phyloP scores from a whole-genome alignment of 2,888 invertebrate species.

The Cerastis rubricosa region DNA sequence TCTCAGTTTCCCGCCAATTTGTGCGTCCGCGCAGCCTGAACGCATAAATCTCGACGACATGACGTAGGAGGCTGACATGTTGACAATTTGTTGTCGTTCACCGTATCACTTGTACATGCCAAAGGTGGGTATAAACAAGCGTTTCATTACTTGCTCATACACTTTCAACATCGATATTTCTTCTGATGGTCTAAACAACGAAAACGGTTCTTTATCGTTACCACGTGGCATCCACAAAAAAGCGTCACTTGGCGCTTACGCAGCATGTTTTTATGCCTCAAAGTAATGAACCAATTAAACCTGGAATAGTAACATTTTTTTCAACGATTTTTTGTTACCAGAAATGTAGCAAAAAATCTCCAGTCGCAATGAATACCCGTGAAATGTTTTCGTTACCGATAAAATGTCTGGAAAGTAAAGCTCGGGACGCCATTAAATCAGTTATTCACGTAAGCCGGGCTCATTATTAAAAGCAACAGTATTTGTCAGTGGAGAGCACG shows the following conservation, averaged over 20 bases:
- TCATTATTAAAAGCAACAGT: constrained; percentile 79
- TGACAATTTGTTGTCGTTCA: constrained; percentile 85
- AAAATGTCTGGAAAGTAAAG: constrained; percentile 63
- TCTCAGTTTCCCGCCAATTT: constrained; percentile 86
- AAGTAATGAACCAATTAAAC: constrained; percentile 62
- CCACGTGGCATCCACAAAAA: constrained; percentile 45
- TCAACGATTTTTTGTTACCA: constrained; percentile 50
- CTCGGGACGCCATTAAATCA: constrained; percentile 69
- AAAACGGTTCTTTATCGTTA: constrained; percentile 33
- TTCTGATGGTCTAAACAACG: constrained; percentile 24
- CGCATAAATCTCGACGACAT: constrained; percentile 87
- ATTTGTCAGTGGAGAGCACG: constrained; percentile 80
- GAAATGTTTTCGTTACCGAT: constrained; percentile 56
- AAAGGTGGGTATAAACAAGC: constrained; percentile 63
- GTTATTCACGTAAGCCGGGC: constrained; percentile 73
- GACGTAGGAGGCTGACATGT: constrained; percentile 88
- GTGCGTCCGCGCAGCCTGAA: constrained; percentile 83
- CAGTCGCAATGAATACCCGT: constrained; percentile 43
- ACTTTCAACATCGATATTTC: constrained; percentile 49
- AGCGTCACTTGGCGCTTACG: constrained; percentile 52
- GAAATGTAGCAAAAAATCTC: constrained; percentile 31
- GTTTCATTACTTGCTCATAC: constrained; percentile 59
- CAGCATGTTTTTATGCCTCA: constrained; percentile 44
- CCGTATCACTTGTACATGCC: constrained; percentile 62
- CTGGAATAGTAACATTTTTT: constrained; percentile 41